A percentile compares a stretch with the other conserved stretches of the same genome.
phyloP scores from a whole-genome alignment of 2,113 vertebrate species.

The Mohoua ochrocephala region DNA sequence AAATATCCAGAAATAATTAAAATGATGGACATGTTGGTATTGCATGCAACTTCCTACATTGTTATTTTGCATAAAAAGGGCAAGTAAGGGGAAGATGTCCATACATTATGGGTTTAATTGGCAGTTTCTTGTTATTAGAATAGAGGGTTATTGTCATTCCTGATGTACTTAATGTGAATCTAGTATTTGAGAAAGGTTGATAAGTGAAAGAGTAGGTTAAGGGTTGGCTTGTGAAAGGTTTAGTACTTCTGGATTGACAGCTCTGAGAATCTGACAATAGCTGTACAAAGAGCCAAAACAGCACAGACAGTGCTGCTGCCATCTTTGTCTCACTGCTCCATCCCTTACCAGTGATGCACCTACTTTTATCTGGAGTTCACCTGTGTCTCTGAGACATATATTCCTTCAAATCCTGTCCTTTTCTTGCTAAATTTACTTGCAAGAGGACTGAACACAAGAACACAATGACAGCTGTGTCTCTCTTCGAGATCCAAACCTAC shows the following conservation, averaged over 20 bases:
- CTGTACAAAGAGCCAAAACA: not conserved
- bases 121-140: constrained; percentile 37
- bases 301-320: not conserved
- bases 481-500: not conserved
- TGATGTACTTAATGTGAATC: constrained; percentile 36
- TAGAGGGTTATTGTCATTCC: constrained; percentile 33
- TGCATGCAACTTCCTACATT: constrained; percentile 3
- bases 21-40: constrained; percentile 33
- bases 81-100: constrained; percentile 40
- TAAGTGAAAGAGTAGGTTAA: constrained; percentile 23
- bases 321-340: not conserved
- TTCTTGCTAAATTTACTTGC: not conserved
- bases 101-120: constrained; percentile 64
- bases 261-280: not conserved
- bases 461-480: not conserved
- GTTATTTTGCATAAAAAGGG: constrained; percentile 60
- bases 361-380: not conserved
- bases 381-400: not conserved
- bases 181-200: constrained; percentile 29
- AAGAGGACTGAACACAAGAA: not conserved
- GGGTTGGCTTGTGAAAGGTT: constrained; percentile 2
- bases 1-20: constrained; percentile 60
- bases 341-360: not conserved
- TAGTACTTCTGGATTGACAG: not conserved
- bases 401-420: not conserved